Percentiles rank a stretch among this genome's conserved stretches.
These are phyloP conservation scores for Oasisia sp. DNA, from an alignment of 2,888 invertebrate genomes.

Conservation along the genomic window DNA sequence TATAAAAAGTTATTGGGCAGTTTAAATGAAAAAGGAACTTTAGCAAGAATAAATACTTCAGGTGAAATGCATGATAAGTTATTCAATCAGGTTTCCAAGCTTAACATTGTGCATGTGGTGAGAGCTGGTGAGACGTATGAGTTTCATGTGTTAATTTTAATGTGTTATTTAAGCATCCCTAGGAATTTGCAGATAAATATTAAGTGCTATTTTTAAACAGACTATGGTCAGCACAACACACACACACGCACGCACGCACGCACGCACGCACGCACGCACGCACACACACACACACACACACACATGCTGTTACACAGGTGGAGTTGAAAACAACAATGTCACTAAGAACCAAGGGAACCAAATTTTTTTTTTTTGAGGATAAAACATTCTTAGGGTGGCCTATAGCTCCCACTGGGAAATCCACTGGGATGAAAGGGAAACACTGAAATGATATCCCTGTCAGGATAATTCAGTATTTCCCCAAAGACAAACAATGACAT, in stretches of 20 bases:
- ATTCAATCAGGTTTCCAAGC: background rate
- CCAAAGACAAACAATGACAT: background rate
- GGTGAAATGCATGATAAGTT: background rate
- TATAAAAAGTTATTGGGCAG: background rate
- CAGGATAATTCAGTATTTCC: background rate
- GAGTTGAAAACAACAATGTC: too few relatives aligned
- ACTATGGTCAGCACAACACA: too few relatives aligned
- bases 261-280: too few relatives aligned
- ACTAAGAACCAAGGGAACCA: background rate
- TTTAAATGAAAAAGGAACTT: background rate
- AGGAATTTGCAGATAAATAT: too few relatives aligned
- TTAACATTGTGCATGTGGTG: too few relatives aligned
- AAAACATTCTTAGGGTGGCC: background rate
- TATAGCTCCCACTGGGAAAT: background rate
- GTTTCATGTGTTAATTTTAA: too few relatives aligned
- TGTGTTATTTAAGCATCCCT: too few relatives aligned
- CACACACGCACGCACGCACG: too few relatives aligned
- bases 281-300: too few relatives aligned
- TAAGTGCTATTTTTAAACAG: too few relatives aligned
- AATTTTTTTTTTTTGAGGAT: background rate
- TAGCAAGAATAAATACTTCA: background rate
- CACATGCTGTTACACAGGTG: too few relatives aligned
- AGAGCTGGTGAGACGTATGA: too few relatives aligned
- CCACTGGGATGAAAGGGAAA: background rate
- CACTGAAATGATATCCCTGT: background rate